Percentiles rank a stretch among this genome's conserved stretches.
phyloP scores from a whole-genome alignment of 2,797 vertebrate genomes.

The Leucoraja ocellata region DNA sequence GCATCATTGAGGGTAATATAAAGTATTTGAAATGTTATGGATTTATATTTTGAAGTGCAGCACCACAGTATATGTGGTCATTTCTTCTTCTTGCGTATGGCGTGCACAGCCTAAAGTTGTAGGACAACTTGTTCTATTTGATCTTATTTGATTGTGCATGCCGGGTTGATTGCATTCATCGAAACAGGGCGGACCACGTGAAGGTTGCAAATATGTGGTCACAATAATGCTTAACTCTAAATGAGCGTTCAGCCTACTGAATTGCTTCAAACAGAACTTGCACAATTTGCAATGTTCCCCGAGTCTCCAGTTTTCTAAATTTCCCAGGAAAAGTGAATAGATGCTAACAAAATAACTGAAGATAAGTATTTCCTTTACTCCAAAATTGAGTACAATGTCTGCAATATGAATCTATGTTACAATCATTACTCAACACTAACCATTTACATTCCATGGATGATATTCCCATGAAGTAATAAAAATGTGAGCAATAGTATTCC shows the following conservation, averaged over 20 bases:
- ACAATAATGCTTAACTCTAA: background rate
- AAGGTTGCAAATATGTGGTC: no score
- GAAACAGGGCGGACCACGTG: no score
- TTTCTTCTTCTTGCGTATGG: no score
- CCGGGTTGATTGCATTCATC: no score
- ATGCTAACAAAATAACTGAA: background rate
- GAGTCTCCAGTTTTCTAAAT: background rate
- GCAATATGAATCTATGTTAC: background rate
- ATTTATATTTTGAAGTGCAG: background rate
- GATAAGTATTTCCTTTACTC: background rate
- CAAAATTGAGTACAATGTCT: background rate
- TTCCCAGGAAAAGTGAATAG: background rate
- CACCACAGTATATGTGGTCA: background rate
- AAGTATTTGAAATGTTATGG: background rate
- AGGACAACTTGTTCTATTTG: no score
- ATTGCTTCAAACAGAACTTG: background rate
- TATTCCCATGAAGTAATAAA: slow-evolving; percentile 18
- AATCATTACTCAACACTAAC: slow-evolving; percentile 4
- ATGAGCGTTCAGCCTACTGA: background rate
- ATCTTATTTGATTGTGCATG: no score
- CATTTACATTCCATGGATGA: background rate
- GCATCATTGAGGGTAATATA: background rate
- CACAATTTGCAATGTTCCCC: background rate
- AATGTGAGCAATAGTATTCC: slow-evolving; percentile 1
- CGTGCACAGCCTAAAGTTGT: no score